phyloP scores from a whole-genome alignment of 2,113 vertebrate species.

The Actenoides lindsayi region DNA sequence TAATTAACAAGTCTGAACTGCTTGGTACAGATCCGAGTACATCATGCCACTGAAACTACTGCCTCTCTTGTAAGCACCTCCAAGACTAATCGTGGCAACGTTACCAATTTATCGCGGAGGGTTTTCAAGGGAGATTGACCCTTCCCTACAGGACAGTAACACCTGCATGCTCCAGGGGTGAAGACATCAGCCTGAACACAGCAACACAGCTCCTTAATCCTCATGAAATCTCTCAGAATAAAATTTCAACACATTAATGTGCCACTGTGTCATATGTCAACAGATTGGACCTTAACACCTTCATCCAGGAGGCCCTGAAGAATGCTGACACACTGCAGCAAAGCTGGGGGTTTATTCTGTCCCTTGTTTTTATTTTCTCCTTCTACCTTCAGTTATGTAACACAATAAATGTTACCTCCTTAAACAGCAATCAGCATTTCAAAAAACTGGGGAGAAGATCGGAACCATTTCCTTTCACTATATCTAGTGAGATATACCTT shows the following conservation, averaged over 20 bases:
- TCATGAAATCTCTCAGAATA: too few relatives aligned
- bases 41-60: background rate
- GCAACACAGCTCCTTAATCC: background rate
- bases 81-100: background rate
- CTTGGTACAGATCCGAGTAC: background rate
- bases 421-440: background rate
- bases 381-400: background rate
- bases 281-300: background rate
- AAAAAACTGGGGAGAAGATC: background rate
- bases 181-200: background rate
- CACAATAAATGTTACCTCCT: background rate
- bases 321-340: background rate
- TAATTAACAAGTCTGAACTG: background rate
- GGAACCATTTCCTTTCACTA: background rate
- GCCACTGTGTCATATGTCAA: background rate
- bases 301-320: background rate
- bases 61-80: background rate
- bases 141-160: background rate
- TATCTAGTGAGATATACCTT: background rate
- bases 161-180: background rate
- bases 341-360: background rate
- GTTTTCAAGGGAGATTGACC: background rate
- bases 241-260: background rate
- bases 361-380: background rate
- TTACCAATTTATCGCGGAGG: background rate